These are phyloP conservation scores for Solenopsis fugax DNA, from an alignment of 1,140 invertebrate genomes.

Conservation along the genomic window DNA sequence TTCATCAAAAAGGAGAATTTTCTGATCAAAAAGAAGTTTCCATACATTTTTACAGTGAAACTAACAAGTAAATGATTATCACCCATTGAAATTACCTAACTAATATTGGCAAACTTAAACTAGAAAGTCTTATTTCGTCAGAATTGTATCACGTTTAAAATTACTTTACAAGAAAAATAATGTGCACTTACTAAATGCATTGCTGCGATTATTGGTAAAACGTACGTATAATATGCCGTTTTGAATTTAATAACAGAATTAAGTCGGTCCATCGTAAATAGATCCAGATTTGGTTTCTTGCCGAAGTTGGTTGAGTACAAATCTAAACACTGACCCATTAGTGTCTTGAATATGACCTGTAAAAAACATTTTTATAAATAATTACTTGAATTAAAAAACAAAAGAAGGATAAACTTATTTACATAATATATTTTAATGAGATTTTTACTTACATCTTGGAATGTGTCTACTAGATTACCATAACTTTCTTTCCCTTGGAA, in stretches of 20 bases:
- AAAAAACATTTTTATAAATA: conserved; percentile 40
- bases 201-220: conserved; percentile 95
- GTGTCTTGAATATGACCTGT: conserved; percentile 92
- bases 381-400: background rate
- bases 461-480: background rate
- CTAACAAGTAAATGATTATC: no score
- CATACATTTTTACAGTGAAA: no score
- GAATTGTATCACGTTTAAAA: no score
- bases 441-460: conserved; percentile 68
- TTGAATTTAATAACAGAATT: conserved; percentile 97
- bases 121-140: no score
- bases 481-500: background rate
- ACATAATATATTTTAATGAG: no score
- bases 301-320: conserved; percentile 87
- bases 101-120: no score
- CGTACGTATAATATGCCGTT: conserved; percentile 97
- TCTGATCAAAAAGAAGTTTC: no score
- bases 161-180: conserved; percentile 3
- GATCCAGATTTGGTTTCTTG: conserved; percentile 88
- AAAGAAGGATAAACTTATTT: background rate
- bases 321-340: conserved; percentile 93
- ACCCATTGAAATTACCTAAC: no score
- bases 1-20: no score
- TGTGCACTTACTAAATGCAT: conserved; percentile 92
- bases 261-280: conserved; percentile 95